Evolutionary conservation across 2,797 vertebrate genomes (phyloP).

Genomic region (Anabas testudineus): DNA sequence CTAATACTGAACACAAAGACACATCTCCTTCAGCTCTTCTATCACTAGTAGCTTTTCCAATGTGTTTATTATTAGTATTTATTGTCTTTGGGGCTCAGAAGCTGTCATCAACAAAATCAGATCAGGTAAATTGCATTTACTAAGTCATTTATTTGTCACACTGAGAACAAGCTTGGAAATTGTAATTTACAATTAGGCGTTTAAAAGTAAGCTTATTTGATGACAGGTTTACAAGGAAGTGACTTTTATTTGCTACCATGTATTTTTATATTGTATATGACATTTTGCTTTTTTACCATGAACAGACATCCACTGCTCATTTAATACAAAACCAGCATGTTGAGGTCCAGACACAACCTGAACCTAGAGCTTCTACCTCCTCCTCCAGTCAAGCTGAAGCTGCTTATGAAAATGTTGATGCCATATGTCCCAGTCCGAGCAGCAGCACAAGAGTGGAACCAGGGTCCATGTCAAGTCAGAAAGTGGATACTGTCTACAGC

Average conservation of each 20-base stretch:
- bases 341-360: neutral
- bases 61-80: accelerated
- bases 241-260: too few species aligned
- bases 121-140: constrained; percentile 40
- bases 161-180: too few species aligned
- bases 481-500: constrained; percentile 19
- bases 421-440: neutral
- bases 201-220: too few species aligned
- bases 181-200: too few species aligned
- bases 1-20: accelerated
- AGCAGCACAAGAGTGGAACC: neutral
- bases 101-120: accelerated
- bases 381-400: constrained; percentile 37
- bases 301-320: neutral
- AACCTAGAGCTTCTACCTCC: constrained; percentile 21
- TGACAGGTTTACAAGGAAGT: too few species aligned
- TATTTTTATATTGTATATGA: too few species aligned
- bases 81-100: accelerated
- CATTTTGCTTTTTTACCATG: constrained; percentile 16
- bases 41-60: accelerated
- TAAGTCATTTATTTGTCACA: too few species aligned
- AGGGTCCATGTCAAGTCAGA: neutral
- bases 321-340: constrained; percentile 8
- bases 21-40: accelerated
- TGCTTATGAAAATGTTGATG: constrained; percentile 49